Evolutionary conservation across 2,113 vertebrate genomes (phyloP).

Genomic region (Redunca redunca): DNA sequence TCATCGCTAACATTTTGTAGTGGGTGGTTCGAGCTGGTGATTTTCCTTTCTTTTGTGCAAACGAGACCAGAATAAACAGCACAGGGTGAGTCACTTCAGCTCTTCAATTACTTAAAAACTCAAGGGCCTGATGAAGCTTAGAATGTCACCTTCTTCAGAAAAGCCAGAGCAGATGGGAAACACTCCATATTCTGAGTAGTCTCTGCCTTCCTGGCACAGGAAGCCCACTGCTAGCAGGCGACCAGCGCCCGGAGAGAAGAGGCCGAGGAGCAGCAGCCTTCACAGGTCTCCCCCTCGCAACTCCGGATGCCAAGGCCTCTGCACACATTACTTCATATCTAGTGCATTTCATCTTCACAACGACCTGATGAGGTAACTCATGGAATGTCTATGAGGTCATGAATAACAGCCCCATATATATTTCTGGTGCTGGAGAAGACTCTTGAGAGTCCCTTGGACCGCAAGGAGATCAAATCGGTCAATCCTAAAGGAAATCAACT

Average conservation of each 20-base stretch:
- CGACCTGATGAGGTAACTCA: conserved; percentile 17
- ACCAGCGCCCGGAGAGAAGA: neutral
- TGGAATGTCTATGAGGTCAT: neutral
- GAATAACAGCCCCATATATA: neutral
- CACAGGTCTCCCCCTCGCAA: neutral
- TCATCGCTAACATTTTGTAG: conserved; percentile 61
- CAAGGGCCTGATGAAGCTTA: conserved; percentile 54
- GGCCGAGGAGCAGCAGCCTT: neutral
- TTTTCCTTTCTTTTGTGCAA: conserved; percentile 73
- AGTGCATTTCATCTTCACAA: neutral
- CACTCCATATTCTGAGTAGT: neutral
- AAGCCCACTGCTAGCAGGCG: conserved; percentile 5
- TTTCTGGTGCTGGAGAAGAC: neutral
- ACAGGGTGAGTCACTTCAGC: conserved; percentile 67
- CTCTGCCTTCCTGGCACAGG: conserved; percentile 22
- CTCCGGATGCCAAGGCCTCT: neutral
- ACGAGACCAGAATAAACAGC: conserved; percentile 73
- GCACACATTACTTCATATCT: neutral
- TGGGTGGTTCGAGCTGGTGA: conserved; percentile 70
- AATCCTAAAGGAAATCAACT: neutral
- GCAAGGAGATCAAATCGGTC: neutral
- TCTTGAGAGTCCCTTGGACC: neutral
- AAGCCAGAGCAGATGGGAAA: conserved; percentile 62
- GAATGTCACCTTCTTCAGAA: conserved; percentile 69
- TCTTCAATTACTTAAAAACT: conserved; percentile 73